Evolutionary conservation across 2,888 invertebrate genomes (phyloP).

Genomic region (Archaeoteleia sp.): DNA sequence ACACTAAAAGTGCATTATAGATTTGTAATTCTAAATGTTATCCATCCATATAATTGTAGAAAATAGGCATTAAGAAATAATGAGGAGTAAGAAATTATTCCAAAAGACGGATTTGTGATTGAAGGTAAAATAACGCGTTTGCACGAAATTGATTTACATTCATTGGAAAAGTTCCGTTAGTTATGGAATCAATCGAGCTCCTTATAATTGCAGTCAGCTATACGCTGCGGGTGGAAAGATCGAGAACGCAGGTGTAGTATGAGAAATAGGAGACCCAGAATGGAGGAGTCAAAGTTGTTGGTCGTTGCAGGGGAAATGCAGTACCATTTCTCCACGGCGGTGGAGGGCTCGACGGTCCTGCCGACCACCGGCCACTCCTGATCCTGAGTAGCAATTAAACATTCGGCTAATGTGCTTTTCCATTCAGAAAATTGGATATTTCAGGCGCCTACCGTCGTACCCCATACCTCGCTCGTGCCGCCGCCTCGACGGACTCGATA

Average conservation of each 20-base stretch:
- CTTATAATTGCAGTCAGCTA: conserved; percentile 9
- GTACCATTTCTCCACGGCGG: conserved; percentile 46
- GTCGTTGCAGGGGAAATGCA: conserved; percentile 59
- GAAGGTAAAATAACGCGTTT: too few relatives aligned
- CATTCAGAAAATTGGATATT: conserved; percentile 73
- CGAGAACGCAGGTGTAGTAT: conserved; percentile 13
- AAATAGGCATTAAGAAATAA: too few relatives aligned
- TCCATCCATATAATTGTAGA: too few relatives aligned
- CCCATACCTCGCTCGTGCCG: conserved; percentile 45
- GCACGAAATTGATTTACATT: background rate
- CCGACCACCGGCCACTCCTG: conserved; percentile 62
- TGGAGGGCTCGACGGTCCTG: conserved; percentile 41
- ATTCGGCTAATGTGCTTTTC: conserved; percentile 71
- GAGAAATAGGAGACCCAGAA: conserved; percentile 22
- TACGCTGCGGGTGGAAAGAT: conserved; percentile 14
- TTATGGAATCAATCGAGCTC: conserved; percentile 38
- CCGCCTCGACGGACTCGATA: conserved; percentile 60
- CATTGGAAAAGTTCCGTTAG: conserved; percentile 36
- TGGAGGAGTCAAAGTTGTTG: conserved; percentile 53
- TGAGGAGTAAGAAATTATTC: too few relatives aligned
- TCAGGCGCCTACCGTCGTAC: conserved; percentile 55
- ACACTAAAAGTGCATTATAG: too few relatives aligned
- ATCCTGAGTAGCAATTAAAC: conserved; percentile 70
- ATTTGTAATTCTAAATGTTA: too few relatives aligned
- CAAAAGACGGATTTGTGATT: too few relatives aligned